Evolutionary conservation across 2,888 invertebrate genomes (phyloP), one percentile per base, ranked within the genome.

Genomic region (Apamea monoglypha): DNA sequence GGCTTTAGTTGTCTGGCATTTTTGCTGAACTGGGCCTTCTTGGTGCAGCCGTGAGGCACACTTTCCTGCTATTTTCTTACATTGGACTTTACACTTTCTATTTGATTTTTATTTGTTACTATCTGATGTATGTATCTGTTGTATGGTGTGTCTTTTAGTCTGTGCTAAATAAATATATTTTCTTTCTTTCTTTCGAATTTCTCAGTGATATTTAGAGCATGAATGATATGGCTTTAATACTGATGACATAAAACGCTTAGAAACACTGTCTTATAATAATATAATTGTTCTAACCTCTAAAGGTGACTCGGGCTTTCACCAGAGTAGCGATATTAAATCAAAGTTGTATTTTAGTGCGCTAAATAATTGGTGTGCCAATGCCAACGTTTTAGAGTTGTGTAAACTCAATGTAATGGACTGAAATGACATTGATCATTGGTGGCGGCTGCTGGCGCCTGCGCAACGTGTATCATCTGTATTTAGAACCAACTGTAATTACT

Each of bases 351-450:
- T 64, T 69, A 72, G 72, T 75, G 53, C 44, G 61, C 74, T 61
- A 72, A 83, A 72, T 74, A 63, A 66, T 64, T 66, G 66, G 53
- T 47, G 61, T 66, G 66, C 80, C 59, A 80, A 73, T 50, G 70
- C 80, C 69, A 74, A 56, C 56, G 18, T 76, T 74, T 75, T 63
- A 74, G 85, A 70, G 44, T 73, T 36, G 69, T 73, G 59, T 83
- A 70, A 84, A 80, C 66, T 69, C 64, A 44, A 72, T 75, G 59
- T 80, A 79, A 83, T 83, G 56, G 79, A 83, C 32, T 82, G 76
- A 59, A 82, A 76, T 79, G 84, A 69, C 79, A 83, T 80, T 73
- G 84, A 76, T 70, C 81, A 83, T 83, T n/a, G 44, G 44, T 61
- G 50, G 61, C 21, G 40, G 61, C 50, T 36, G 25, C 18, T 74